phyloP scores from a whole-genome alignment of 2,888 invertebrate genomes.

The Perizoma affinitatum region DNA sequence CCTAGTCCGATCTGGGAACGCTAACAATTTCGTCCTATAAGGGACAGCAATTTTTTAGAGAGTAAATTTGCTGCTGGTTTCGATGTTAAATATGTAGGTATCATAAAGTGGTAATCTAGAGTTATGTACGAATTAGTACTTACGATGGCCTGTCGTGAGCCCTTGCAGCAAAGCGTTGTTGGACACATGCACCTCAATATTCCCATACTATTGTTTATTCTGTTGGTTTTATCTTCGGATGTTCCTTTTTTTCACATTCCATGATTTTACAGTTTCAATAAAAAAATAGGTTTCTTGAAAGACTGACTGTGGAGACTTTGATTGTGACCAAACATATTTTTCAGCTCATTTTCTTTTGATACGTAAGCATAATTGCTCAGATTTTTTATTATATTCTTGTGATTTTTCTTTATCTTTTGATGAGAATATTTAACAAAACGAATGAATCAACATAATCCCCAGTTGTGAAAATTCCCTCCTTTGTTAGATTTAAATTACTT shows the following conservation, averaged over 20 bases:
- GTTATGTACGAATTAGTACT: conserved; percentile 62
- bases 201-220: conserved; percentile 53
- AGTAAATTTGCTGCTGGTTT: conserved; percentile 68
- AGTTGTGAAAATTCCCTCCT: conserved; percentile 83
- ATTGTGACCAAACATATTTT: conserved; percentile 68
- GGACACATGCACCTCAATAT: conserved; percentile 44
- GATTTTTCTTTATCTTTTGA: conserved; percentile 48
- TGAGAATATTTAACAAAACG: conserved; percentile 48
- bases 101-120: conserved; percentile 63
- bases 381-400: conserved; percentile 62
- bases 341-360: conserved; percentile 62
- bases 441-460: conserved; percentile 60
- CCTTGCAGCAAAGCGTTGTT: conserved; percentile 48
- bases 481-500: conserved; percentile 65
- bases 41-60: conserved; percentile 78
- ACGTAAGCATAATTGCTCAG: conserved; percentile 73
- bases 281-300: conserved; percentile 76
- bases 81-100: conserved; percentile 59
- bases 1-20: conserved; percentile 52
- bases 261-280: conserved; percentile 67
- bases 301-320: conserved; percentile 77
- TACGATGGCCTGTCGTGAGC: conserved; percentile 45
- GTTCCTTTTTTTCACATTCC: conserved; percentile 70
- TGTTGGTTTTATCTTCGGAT: conserved; percentile 55
- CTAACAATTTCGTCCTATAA: conserved; percentile 74